phyloP scores from a whole-genome alignment of 2,797 vertebrate genomes.

The Ceryle rudis region DNA sequence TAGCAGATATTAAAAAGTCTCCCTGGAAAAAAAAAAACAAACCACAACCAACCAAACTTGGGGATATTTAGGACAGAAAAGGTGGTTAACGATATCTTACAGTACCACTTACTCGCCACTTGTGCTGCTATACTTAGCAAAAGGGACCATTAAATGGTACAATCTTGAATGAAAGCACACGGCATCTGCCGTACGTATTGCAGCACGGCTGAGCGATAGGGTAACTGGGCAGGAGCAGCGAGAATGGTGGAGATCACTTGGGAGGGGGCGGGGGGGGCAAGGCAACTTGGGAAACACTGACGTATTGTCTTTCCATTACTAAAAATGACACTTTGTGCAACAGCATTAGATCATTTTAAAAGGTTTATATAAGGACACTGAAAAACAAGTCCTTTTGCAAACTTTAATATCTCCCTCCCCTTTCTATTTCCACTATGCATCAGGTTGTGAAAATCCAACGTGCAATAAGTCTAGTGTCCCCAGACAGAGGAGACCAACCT shows the following conservation, averaged over 20 bases:
- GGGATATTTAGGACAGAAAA: background rate
- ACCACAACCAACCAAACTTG: background rate
- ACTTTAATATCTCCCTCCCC: background rate
- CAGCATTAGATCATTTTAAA: conserved; percentile 59
- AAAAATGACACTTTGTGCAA: conserved; percentile 55
- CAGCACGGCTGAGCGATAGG: background rate
- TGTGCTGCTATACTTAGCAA: background rate
- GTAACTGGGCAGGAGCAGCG: background rate
- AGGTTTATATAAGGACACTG: conserved; percentile 62
- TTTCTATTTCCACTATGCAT: conserved; percentile 61
- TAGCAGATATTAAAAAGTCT: background rate
- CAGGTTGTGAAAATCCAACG: conserved; percentile 39
- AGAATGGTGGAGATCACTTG: background rate
- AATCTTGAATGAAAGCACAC: background rate
- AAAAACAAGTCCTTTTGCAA: conserved; percentile 42
- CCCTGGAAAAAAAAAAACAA: background rate
- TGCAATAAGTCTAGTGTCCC: background rate
- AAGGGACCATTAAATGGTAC: rapidly evolving
- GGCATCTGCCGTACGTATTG: background rate
- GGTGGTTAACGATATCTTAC: background rate
- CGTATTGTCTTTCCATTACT: conserved; percentile 72
- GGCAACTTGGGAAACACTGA: conserved; percentile 55
- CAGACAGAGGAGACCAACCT: conserved; percentile 20
- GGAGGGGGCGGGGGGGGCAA: conserved; percentile 32
- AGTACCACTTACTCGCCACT: background rate